Evolutionary conservation across 2,797 vertebrate genomes (phyloP), one percentile per base, ranked within the genome.

Genomic region (Pteropus rufus): DNA sequence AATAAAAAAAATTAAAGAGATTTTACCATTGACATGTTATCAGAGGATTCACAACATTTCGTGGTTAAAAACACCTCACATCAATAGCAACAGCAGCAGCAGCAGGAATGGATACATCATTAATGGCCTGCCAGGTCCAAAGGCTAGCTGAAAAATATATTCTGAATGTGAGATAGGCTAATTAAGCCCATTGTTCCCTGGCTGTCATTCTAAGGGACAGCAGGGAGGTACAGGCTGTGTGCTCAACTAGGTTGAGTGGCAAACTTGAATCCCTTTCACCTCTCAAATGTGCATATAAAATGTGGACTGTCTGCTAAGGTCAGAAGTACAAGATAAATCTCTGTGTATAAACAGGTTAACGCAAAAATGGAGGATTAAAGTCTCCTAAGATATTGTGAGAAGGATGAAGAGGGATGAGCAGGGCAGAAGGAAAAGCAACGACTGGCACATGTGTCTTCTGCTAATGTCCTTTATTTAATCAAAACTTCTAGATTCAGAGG

Each of bases 111-210:
- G 62, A 12, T 2, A 29, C 7, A 70, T 41, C 54, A 49, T 91
- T 5, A 86, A 24, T 6, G 4, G 49, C 41, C 87, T 87, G 81
- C 56, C 41, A 79, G 44, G 58, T 83, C 58, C 52, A 88, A 76
- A 79, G 77, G 72, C 56, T 70, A 46, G 69, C 87, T 85, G 31
- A 67, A 83, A 91, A 85, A 91, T 62, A 39, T 0, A 79, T 70
- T 75, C 70, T 72, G 95, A 93, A 95, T 80, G 56, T 26, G 11
- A 86, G 92, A 82, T 14, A 60, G 18, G 46, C 72, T 96, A 75
- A 85, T 82, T 72, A 96, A 87, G 65, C 44, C 52, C 79, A 70
- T 4, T 60, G 31, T 65, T 93, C 39, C 44, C 69, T 49, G 49
- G 31, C n/a, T 96, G 93, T 70, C 92, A 87, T 54, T 75, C 70